These are phyloP conservation scores for Myodes glareolus DNA, from an alignment of 2,113 vertebrate species.

Conservation along the genomic window DNA sequence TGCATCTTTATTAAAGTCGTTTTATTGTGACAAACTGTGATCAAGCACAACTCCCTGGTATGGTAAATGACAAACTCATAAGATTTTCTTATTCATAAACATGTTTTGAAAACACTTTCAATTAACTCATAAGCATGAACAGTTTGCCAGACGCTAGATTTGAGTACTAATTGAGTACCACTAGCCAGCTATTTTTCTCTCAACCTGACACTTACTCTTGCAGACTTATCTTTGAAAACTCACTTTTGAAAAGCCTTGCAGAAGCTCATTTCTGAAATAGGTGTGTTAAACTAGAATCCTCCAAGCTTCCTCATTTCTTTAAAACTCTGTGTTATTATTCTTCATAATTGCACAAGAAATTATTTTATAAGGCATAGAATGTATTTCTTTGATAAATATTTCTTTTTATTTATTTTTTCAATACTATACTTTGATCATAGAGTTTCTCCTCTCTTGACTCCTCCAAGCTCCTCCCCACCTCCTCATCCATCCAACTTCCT, in stretches of 20 bases:
- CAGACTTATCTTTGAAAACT: neutral
- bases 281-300: neutral
- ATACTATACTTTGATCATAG: neutral
- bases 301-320: neutral
- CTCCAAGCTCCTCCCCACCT: neutral
- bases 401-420: neutral
- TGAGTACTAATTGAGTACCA: neutral
- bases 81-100: neutral
- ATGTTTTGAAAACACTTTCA: neutral
- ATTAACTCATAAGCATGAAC: neutral
- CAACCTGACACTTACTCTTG: neutral
- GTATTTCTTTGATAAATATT: neutral
- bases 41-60: neutral
- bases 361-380: neutral
- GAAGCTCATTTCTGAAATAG: slow-evolving; percentile 1
- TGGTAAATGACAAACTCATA: neutral
- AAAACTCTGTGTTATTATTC: neutral
- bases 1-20: neutral
- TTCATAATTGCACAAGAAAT: neutral
- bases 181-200: neutral
- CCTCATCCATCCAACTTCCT: neutral
- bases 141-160: neutral
- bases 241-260: neutral
- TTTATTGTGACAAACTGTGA: neutral
- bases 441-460: neutral